Conservation (phyloP, 2,888 invertebrate genomes). For the Andrena minutula region DNA sequence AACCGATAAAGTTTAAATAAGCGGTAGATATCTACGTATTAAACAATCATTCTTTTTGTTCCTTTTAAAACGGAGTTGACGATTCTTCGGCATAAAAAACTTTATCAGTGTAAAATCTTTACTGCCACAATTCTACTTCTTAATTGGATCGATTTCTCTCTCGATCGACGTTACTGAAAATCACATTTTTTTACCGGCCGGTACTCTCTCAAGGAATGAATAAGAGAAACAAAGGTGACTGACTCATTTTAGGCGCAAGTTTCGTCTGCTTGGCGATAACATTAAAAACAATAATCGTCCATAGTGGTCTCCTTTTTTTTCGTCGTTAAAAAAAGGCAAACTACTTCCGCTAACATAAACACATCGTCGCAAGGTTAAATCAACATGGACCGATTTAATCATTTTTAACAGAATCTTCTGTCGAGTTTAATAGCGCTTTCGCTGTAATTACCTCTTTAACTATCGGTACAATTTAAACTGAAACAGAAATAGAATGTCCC, state of each 20-base stretch:
- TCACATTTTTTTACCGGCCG: slow-evolving; percentile 33
- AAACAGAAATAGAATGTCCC: slow-evolving; percentile 8
- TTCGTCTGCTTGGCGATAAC: slow-evolving; percentile 34
- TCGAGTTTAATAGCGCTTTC: slow-evolving; percentile 32
- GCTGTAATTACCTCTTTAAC: slow-evolving; percentile 34
- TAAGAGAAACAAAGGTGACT: slow-evolving; percentile 48
- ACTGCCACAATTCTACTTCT: slow-evolving; percentile 38
- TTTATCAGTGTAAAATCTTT: slow-evolving; percentile 55
- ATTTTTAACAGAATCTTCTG: slow-evolving; percentile 17
- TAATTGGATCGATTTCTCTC: slow-evolving; percentile 15
- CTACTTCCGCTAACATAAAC: slow-evolving; percentile 27
- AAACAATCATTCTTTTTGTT: slow-evolving; percentile 53
- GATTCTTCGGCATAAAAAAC: slow-evolving; percentile 54
- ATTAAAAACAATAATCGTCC: slow-evolving; percentile 49
- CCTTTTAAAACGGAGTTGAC: slow-evolving; percentile 56
- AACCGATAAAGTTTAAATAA: slow-evolving; percentile 75
- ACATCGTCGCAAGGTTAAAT: slow-evolving; percentile 24
- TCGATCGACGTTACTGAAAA: slow-evolving; percentile 35
- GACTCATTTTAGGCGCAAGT: slow-evolving; percentile 23
- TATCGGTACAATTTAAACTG: slow-evolving; percentile 25
- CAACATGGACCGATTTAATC: background rate
- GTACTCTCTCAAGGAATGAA: slow-evolving; percentile 39
- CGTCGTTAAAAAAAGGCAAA: slow-evolving; percentile 33
- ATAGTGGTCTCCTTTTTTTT: slow-evolving; percentile 20
- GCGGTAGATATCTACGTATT: slow-evolving; percentile 63